Conservation (phyloP, 2,797 vertebrate genomes). For the Phrynocephalus vlangalii region DNA sequence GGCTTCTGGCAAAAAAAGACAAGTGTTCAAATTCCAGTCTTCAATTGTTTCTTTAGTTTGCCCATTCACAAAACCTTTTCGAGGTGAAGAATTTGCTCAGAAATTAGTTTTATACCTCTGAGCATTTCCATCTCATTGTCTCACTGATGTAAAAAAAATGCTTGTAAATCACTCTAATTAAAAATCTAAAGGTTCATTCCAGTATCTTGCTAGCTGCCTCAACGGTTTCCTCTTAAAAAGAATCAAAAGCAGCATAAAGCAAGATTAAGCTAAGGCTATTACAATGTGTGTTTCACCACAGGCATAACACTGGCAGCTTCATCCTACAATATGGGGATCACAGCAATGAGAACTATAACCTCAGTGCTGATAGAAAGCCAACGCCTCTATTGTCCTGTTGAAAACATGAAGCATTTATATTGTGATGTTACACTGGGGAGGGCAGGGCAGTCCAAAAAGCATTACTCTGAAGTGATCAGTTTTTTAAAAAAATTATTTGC, state of each 20-base stretch:
- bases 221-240: neutral
- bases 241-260: neutral
- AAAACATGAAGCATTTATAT: neutral
- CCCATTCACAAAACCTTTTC: neutral
- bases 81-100: neutral
- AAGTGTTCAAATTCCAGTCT: constrained; percentile 3
- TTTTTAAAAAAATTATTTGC: too few species aligned
- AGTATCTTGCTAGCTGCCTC: neutral
- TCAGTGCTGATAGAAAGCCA: neutral
- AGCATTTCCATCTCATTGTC: neutral
- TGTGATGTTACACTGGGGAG: too few species aligned
- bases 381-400: too few species aligned
- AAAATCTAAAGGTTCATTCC: neutral
- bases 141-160: neutral
- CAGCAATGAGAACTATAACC: neutral
- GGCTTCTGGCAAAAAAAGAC: neutral
- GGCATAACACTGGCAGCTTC: neutral
- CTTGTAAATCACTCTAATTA: neutral
- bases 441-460: too few species aligned
- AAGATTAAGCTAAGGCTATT: neutral
- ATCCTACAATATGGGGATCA: neutral
- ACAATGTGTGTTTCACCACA: neutral
- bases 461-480: too few species aligned
- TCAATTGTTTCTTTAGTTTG: neutral
- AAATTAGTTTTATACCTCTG: neutral